Evolutionary conservation across 2,888 invertebrate genomes (phyloP), one percentile per base, ranked within the genome.

Genomic region (Drosophila lacicola): DNA sequence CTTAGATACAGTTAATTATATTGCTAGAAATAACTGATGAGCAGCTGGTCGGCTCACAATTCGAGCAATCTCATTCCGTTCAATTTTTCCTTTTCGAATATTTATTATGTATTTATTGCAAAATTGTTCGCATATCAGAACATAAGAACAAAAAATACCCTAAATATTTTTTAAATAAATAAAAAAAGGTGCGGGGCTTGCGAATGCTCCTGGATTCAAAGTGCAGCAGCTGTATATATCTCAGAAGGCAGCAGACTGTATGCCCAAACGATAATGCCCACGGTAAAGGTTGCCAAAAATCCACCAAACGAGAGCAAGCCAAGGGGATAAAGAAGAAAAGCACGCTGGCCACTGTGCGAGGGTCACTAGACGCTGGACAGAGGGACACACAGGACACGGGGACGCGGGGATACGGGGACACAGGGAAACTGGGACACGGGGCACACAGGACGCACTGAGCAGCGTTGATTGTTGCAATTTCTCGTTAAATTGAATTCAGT

Each of bases 401-500:
- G 6, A 29, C 29, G n/a, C 10, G 2, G 50, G 10, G 6, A 3
- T 13, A 17, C 5, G 41, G 1, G n/a, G 39, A n/a, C 39, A 1
- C 8, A 11, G 21, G 10, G 21, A 39, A 10, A 0, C 11, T 4
- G 19, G 2, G 2, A 44, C 55, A 53, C 39, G 19, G 2, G 2
- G 44, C 55, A 60, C 39, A 11, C 44, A 61, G 68, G 64, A 64
- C 49, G 66, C 75, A 61, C 57, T 56, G 65, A 69, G 73, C 63
- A 78, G 74, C 82, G 86, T 80, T 83, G 88, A 83, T 83, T 83
- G 82, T 88, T 85, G 88, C 82, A 83, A 83, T 88, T 83, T 88
- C 86, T 88, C 82, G 82, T 88, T 88, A 88, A 83, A 83, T 83
- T 83, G 88, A 83, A 83, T 83, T 83, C 88, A 82, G 82, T 80